Conservation (phyloP, 2,888 invertebrate species). For the Leistus spinibarbis region DNA sequence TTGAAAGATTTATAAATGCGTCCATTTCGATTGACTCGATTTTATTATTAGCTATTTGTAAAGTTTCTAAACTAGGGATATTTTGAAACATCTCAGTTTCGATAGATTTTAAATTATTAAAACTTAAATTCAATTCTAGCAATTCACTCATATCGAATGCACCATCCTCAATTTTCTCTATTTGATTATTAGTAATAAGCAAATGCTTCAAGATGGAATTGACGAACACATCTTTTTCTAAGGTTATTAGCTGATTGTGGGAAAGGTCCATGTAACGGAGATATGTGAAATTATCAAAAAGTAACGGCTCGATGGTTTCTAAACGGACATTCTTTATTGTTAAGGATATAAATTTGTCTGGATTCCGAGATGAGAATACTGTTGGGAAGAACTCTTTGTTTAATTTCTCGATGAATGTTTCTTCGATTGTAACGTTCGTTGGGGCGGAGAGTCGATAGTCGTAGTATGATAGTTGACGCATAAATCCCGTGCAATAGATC, state of each 20-base stretch:
- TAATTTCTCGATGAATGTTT: conserved; percentile 2
- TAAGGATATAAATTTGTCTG: conserved; percentile 13
- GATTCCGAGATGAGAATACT: not conserved
- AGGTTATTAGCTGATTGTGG: conserved; percentile 9
- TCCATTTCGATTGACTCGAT: conserved; percentile 21
- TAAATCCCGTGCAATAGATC: conserved; percentile 15
- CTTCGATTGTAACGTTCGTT: conserved; percentile 25
- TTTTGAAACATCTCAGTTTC: not conserved
- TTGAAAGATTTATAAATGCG: conserved; percentile 14
- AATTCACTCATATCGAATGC: conserved; percentile 12
- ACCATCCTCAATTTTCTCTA: conserved; percentile 17
- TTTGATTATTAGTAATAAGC: conserved; percentile 17
- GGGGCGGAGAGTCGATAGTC: conserved; percentile 12
- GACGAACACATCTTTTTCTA: conserved; percentile 12
- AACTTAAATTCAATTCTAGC: conserved; percentile 15
- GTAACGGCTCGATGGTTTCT: not conserved
- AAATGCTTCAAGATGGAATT: not conserved
- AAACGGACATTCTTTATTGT: conserved; percentile 7
- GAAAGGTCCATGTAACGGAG: conserved; percentile 15
- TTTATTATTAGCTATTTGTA: conserved; percentile 20
- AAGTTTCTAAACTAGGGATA: conserved; percentile 17
- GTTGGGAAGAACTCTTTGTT: conserved; percentile 31
- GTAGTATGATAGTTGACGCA: conserved; percentile 27
- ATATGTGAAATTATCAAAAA: conserved; percentile 23
- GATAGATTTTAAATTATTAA: conserved; percentile 19